Evolutionary conservation across 2,113 vertebrate genomes (phyloP), one percentile per base, ranked within the genome.

Genomic region (Corythornis madagascariensis): DNA sequence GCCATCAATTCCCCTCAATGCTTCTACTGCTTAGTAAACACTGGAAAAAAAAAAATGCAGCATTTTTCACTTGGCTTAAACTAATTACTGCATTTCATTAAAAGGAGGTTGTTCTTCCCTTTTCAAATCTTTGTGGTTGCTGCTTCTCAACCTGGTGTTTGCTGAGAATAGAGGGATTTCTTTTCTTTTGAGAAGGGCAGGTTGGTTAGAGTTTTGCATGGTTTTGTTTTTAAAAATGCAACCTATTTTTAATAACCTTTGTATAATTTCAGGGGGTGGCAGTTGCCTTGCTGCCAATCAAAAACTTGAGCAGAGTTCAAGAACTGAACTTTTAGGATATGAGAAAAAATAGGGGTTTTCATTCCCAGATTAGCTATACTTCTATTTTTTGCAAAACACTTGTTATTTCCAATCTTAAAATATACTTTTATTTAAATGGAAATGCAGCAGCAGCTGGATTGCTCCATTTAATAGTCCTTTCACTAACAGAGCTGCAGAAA

Each of bases 81-180:
- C 71, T 91, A 93, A 96, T 92, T 28, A 11, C 77, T 69, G 12
- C 55, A 69, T 91, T 93, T 79, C 84, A 78, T 79, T 93, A 71
- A 86, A 70, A 86, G 17, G 20, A 21, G 35, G 28, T 45, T 72
- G 56, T 67, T 85, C 52, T 77, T 79, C 47, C 69, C 57, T 76
- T 83, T 94, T 96, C 83, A 94, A 82, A 94, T 60, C 55, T 82
- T 85, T 94, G 31, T 88, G 47, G 71, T 82, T 87, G 69, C 72
- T 88, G 42, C 11, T 87, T 78, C 38, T 86, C 47, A 77, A 45
- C n/a, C 24, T 76, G 67, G 52, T 85, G 18, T 83, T 86, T 6
- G 21, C 29, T 89, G 33, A 84, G 59, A 82, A 88, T 43, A 59
- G 18, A 56, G 59, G 64, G 72, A 89, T 93, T 92, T 94, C 88